Evolutionary conservation across 2,888 invertebrate genomes (phyloP).

Genomic region (Melipona beecheii): DNA sequence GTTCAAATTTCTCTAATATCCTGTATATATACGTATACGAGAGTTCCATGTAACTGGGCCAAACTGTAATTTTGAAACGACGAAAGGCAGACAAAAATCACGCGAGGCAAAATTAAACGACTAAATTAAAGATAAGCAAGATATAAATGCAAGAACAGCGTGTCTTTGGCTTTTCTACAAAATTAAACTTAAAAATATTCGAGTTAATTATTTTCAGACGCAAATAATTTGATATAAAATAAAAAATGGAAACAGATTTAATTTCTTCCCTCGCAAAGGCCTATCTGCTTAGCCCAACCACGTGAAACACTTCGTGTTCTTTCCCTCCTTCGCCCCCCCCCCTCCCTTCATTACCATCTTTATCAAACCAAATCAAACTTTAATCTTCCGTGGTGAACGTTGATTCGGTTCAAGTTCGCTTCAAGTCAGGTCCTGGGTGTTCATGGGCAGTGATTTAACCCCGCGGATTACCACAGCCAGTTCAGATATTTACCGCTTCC

Average conservation of each 20-base stretch:
- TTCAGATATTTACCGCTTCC: conserved; percentile 90
- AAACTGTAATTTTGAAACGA: not conserved
- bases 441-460: conserved; percentile 69
- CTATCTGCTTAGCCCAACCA: not conserved
- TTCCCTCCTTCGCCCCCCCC: not conserved
- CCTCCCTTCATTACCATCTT: not conserved
- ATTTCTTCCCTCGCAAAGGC: too few relatives aligned
- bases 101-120: not conserved
- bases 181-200: too few relatives aligned
- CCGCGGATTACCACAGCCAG: conserved; percentile 88
- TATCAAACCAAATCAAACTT: not conserved
- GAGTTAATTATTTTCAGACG: too few relatives aligned
- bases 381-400: not conserved
- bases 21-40: not conserved
- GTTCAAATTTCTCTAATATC: too few relatives aligned
- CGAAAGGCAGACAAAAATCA: not conserved
- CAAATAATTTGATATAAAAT: too few relatives aligned
- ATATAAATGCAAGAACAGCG: too few relatives aligned
- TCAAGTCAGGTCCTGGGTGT: not conserved
- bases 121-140: too few relatives aligned
- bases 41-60: not conserved
- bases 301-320: not conserved
- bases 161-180: too few relatives aligned
- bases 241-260: too few relatives aligned
- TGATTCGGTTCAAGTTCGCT: not conserved